phyloP scores from a whole-genome alignment of 2,113 vertebrate species.

The Neogale vison region DNA sequence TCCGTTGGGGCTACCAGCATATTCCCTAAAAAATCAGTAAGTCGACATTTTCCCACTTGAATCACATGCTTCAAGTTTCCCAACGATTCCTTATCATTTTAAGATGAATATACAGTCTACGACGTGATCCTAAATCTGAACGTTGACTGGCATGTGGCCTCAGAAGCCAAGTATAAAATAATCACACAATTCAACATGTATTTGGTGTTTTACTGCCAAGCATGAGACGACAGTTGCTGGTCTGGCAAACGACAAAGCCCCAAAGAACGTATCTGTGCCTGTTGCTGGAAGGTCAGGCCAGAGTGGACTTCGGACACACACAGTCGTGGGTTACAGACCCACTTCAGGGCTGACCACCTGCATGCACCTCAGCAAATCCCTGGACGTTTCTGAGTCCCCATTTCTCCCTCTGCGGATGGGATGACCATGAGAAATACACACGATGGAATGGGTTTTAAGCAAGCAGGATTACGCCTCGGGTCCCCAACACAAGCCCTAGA shows the following conservation, averaged over 20 bases:
- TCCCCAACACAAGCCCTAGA: neutral
- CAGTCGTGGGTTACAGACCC: neutral
- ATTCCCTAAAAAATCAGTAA: neutral
- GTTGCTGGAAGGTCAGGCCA: neutral
- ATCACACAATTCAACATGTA: too few species aligned
- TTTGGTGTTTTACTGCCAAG: neutral
- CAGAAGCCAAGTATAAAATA: neutral
- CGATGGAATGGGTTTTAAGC: neutral
- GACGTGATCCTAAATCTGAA: neutral
- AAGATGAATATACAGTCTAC: neutral
- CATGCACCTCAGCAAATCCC: neutral
- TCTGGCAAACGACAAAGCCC: neutral
- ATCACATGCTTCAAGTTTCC: neutral
- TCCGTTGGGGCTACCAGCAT: too few species aligned
- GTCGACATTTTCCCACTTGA: neutral
- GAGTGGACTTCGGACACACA: neutral
- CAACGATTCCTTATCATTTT: neutral
- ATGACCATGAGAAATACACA: neutral
- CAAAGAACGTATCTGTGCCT: neutral
- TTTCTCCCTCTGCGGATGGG: neutral
- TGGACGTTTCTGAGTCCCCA: neutral
- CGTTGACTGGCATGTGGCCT: neutral
- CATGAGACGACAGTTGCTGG: neutral
- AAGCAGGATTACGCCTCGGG: too few species aligned
- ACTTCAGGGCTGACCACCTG: accelerated